Conservation (phyloP, 2,797 vertebrate genomes). For the Staurois parvus region DNA sequence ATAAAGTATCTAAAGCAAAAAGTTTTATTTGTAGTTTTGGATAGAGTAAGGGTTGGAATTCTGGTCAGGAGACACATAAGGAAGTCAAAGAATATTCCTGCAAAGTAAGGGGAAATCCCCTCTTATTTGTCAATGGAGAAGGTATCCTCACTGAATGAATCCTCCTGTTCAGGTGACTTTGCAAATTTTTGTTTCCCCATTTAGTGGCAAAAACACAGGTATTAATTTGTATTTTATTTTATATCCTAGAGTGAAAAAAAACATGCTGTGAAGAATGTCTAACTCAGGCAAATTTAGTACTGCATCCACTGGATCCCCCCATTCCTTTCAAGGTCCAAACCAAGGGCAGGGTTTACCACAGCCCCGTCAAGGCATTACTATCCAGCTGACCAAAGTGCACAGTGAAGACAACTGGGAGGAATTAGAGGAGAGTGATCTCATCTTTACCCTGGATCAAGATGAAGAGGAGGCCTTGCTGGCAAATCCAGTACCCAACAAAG, state of each 20-base stretch:
- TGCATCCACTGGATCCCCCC: conserved; percentile 31
- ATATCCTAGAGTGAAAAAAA: conserved; percentile 20
- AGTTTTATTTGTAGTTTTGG: too few relatives aligned
- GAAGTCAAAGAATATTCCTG: too few relatives aligned
- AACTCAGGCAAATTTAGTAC: conserved; percentile 68
- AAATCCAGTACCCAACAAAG: conserved; percentile 66
- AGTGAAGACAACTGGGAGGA: conserved; percentile 77
- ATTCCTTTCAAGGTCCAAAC: conserved; percentile 25
- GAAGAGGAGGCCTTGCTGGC: conserved; percentile 72
- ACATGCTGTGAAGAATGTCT: conserved; percentile 78
- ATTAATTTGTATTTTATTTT: neutral
- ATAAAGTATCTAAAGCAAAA: too few relatives aligned
- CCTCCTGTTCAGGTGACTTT: too few relatives aligned
- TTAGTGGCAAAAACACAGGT: neutral
- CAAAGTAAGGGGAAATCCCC: too few relatives aligned
- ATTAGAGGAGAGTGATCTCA: conserved; percentile 74
- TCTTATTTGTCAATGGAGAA: too few relatives aligned
- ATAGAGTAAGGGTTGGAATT: too few relatives aligned
- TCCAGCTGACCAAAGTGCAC: conserved; percentile 74
- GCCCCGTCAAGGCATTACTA: conserved; percentile 75
- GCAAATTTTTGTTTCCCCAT: neutral
- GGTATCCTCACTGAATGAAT: too few relatives aligned
- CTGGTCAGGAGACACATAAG: too few relatives aligned
- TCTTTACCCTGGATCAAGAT: conserved; percentile 75
- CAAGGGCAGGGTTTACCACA: conserved; percentile 15